These are phyloP conservation scores for Marcusenius ussheri DNA, from an alignment of 2,113 vertebrate species.

Conservation along the genomic window DNA sequence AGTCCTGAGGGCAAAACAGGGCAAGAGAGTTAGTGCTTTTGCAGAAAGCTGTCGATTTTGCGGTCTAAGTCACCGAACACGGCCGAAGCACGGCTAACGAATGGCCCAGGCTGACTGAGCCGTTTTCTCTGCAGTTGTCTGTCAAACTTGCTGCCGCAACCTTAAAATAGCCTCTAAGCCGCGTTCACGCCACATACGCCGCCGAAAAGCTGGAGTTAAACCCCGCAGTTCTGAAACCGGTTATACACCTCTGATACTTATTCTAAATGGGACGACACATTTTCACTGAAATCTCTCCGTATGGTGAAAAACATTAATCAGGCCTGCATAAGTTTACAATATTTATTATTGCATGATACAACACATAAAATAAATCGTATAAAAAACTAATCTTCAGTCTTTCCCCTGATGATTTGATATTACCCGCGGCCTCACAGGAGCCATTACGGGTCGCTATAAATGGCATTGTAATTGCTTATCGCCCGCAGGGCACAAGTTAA, in stretches of 20 bases:
- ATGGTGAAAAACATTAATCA: neutral
- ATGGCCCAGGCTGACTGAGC: neutral
- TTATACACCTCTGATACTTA: neutral
- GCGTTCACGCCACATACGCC: neutral
- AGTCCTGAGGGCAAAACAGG: constrained; percentile 65
- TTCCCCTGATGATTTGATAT: neutral
- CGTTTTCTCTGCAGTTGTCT: neutral
- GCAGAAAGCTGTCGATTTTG: neutral
- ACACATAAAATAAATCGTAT: neutral
- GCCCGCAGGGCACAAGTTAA: neutral
- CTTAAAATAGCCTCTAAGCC: neutral
- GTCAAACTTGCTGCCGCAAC: constrained; percentile 46
- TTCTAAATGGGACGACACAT: neutral
- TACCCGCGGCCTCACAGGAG: neutral
- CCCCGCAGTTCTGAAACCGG: neutral
- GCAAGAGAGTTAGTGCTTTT: constrained; percentile 34
- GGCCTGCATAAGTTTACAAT: neutral
- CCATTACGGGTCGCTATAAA: neutral
- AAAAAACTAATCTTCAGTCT: neutral
- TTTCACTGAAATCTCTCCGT: neutral
- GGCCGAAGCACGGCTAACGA: neutral
- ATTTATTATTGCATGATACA: neutral
- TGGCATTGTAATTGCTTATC: neutral
- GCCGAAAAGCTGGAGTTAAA: neutral
- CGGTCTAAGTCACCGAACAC: neutral